These are phyloP conservation scores for Crocodylus rhombifer DNA, from an alignment of 2,797 vertebrate species.

Conservation along the genomic window DNA sequence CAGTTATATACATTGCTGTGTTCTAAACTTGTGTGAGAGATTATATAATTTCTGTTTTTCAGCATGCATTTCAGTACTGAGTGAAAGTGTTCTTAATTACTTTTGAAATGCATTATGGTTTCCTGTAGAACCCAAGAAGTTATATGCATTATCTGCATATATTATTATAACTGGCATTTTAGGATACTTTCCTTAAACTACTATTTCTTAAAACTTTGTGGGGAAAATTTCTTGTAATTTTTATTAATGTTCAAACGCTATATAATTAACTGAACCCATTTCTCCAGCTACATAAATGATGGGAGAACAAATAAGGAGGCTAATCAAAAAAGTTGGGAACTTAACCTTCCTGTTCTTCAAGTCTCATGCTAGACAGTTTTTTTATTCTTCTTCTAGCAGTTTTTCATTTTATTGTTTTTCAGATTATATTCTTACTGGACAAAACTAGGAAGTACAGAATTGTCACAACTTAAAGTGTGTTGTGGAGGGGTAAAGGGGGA, in stretches of 20 bases:
- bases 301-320: not conserved
- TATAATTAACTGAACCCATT: not conserved
- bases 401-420: slow-evolving; percentile 1
- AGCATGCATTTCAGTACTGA: not conserved
- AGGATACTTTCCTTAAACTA: not conserved
- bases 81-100: not conserved
- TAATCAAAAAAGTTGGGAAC: not conserved
- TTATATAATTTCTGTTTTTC: not conserved
- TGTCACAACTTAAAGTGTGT: not conserved
- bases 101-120: not conserved
- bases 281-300: not conserved
- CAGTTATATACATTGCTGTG: rapidly evolving
- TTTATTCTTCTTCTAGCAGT: not conserved
- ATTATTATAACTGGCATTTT: not conserved
- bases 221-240: not conserved
- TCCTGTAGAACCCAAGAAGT: not conserved
- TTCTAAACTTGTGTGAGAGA: not conserved
- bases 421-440: not conserved
- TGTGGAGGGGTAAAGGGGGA: not conserved
- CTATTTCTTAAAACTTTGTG: not conserved
- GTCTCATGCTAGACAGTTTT: not conserved
- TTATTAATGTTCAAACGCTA: not conserved
- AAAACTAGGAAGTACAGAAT: slow-evolving; percentile 13
- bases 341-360: not conserved
- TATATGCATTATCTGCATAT: not conserved